Evolutionary conservation across 2,797 vertebrate species (phyloP).

Genomic region (Poeciliopsis infans): DNA sequence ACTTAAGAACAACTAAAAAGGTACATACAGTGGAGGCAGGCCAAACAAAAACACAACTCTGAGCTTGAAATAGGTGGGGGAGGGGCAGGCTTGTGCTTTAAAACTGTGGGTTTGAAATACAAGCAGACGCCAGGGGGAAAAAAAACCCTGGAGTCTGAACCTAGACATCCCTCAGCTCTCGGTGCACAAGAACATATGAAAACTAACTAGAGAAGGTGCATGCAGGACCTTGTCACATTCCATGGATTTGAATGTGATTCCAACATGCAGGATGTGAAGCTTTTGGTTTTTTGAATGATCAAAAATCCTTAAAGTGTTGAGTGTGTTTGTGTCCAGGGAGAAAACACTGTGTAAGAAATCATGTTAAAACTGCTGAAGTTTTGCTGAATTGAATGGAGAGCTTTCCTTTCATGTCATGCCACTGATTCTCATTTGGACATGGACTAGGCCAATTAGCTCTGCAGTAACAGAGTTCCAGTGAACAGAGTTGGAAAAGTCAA

Average conservation of each 20-base stretch:
- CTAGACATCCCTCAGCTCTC: neutral
- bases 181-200: neutral
- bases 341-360: neutral
- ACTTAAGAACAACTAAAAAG: constrained; percentile 13
- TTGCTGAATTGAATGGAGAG: neutral
- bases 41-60: constrained; percentile 22
- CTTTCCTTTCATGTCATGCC: neutral
- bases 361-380: neutral
- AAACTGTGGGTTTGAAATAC: constrained; percentile 75
- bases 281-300: neutral
- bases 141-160: neutral
- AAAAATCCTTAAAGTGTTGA: neutral
- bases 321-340: neutral
- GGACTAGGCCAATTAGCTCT: neutral
- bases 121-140: constrained; percentile 67
- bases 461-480: neutral
- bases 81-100: constrained; percentile 53
- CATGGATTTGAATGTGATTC: neutral
- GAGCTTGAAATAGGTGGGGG: constrained; percentile 19
- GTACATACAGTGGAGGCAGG: constrained; percentile 11
- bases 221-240: neutral
- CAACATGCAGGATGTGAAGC: neutral
- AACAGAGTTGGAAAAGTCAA: neutral
- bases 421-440: neutral
- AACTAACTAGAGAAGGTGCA: neutral